Evolutionary conservation across 2,888 invertebrate genomes (phyloP), one percentile per base, ranked within the genome.

Genomic region (Mythimna vitellina): DNA sequence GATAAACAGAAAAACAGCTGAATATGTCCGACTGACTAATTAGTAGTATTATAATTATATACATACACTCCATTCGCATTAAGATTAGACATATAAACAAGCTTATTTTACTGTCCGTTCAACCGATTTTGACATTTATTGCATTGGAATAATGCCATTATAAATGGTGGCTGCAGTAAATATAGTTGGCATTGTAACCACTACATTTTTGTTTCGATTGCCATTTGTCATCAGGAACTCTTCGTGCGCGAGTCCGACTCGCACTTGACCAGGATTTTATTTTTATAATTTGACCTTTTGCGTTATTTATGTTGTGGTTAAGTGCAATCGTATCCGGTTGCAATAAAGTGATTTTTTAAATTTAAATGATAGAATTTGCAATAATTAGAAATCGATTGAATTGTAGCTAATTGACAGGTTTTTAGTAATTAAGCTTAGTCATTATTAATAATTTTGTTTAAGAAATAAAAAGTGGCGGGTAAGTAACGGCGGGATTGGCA

Each of bases 321-420:
- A 12, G 22, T 64, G 54, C n/a, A 61, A 20, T 42, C 49, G 20
- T 20, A 76, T 70, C 76, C 70, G 76, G 54, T 49, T 75, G 58
- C 56, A 74, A 29, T 42, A 25, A 3, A 42, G 9, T 72, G 38
- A 51, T 64, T 51, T 57, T 22, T 8, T 22, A 17, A 51, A 53
- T 35, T 5, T 51, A 42, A 32, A 46, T 46, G 42, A 46, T 60
- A 14, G 3, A 60, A 66, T 54, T 73, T 54, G 67, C 53, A 54
- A 49, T 12, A 6, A 35, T 46, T 53, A 8, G 3, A 29, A 53
- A 25, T 53, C 1, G 0, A 72, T 35, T 60, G 12, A 46, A 58
- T 57, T 25, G 17, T n/a, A 17, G 25, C 9, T 70, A 12, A 56
- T 35, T 49, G 12, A n/a, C 12, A 25, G 6, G 12, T 12, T n/a